A percentile compares a stretch with the other conserved stretches of the same genome.
phyloP scores from a whole-genome alignment of 2,113 vertebrate species.

The Platanista minor region DNA sequence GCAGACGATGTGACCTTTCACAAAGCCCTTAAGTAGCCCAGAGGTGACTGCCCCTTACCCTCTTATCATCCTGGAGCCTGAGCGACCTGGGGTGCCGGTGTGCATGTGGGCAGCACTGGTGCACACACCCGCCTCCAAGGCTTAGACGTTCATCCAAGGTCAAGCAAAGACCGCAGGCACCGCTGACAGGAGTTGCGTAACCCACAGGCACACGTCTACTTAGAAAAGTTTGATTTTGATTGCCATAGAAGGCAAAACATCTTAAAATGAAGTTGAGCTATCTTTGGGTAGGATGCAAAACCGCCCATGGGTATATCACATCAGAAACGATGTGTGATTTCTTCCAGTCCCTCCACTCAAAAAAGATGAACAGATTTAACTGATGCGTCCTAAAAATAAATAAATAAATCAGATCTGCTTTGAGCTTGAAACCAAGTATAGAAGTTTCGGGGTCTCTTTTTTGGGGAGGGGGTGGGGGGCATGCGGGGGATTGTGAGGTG shows the following conservation, averaged over 20 bases:
- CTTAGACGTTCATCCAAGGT: not conserved
- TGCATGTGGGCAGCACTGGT: too few relatives aligned
- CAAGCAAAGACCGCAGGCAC: not conserved
- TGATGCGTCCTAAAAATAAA: constrained; percentile 67
- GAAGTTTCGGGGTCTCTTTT: not conserved
- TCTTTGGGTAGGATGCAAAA: constrained; percentile 71
- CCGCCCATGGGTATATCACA: constrained; percentile 69
- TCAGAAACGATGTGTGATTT: constrained; percentile 73
- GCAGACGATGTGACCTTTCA: not conserved
- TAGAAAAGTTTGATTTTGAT: constrained; percentile 60
- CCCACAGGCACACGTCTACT: not conserved
- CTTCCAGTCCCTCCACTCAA: constrained; percentile 69
- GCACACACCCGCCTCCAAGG: not conserved
- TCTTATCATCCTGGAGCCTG: not conserved
- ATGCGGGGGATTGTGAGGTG: not conserved
- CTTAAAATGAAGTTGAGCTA: constrained; percentile 65
- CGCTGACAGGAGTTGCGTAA: not conserved
- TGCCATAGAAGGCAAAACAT: constrained; percentile 67
- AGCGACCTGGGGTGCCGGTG: accelerated
- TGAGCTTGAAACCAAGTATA: constrained; percentile 44
- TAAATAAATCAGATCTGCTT: constrained; percentile 66
- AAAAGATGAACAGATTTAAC: constrained; percentile 73
- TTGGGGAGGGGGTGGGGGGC: accelerated
- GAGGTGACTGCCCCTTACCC: not conserved
- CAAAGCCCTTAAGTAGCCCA: not conserved